These are phyloP conservation scores for Schmidtea mediterranea DNA, from an alignment of 1,140 invertebrate species.

Conservation along the genomic window DNA sequence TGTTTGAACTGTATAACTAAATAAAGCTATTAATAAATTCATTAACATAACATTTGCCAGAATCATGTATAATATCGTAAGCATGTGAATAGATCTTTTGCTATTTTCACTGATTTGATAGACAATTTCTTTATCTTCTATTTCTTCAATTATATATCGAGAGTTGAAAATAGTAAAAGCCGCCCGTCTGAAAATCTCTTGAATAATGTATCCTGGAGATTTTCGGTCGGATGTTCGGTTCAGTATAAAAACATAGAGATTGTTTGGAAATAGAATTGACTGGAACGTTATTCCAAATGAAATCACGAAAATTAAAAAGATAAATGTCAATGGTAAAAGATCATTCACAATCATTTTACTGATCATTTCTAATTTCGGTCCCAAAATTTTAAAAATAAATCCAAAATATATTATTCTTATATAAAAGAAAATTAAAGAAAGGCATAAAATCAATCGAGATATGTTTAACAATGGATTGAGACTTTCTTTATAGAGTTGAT, in stretches of 20 bases:
- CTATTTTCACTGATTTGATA: no score
- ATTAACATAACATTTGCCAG: not conserved
- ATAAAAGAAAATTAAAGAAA: not conserved
- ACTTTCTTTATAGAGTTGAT: no score
- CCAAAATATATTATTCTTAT: not conserved
- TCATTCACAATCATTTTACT: slow-evolving; percentile 19
- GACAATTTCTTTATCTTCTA: no score
- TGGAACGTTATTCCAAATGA: slow-evolving; percentile 20
- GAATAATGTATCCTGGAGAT: no score
- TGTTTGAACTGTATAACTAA: slow-evolving; percentile 13
- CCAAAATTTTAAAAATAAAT: slow-evolving; percentile 3
- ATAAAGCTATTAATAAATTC: slow-evolving; percentile 2
- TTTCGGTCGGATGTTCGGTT: no score
- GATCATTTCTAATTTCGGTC: slow-evolving; percentile 10
- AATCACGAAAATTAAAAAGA: slow-evolving; percentile 28
- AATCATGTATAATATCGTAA: not conserved
- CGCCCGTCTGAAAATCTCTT: no score
- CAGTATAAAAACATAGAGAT: no score
- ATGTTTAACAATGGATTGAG: not conserved
- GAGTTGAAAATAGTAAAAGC: no score
- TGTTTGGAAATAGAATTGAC: no score
- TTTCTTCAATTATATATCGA: no score
- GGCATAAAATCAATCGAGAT: not conserved
- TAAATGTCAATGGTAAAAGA: slow-evolving; percentile 26
- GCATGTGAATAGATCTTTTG: no score